Evolutionary conservation across 2,888 invertebrate genomes (phyloP).

Genomic region (Phalera bucephala): DNA sequence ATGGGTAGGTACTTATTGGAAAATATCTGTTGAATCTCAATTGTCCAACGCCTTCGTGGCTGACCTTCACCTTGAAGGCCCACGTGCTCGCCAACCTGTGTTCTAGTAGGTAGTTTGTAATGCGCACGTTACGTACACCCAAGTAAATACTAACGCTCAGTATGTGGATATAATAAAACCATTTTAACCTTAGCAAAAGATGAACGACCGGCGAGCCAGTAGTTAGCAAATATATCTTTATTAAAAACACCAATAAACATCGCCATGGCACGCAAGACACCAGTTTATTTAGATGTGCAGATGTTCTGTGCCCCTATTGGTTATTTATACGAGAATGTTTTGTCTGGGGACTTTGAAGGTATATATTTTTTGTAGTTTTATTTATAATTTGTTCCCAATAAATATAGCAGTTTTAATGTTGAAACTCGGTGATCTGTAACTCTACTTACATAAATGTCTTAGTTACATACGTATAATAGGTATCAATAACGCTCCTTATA

Average conservation of each 20-base stretch:
- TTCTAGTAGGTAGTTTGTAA: slow-evolving; percentile 8
- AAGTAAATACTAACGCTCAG: slow-evolving; percentile 1
- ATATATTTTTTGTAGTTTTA: neutral
- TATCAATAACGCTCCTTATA: too few relatives aligned
- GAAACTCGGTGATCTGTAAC: too few relatives aligned
- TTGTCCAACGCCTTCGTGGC: slow-evolving; percentile 42
- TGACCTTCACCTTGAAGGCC: slow-evolving; percentile 55
- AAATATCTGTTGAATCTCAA: slow-evolving; percentile 52
- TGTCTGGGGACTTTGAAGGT: slow-evolving; percentile 5
- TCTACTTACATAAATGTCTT: too few relatives aligned
- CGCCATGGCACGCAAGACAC: slow-evolving; percentile 18
- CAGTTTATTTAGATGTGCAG: slow-evolving; percentile 19
- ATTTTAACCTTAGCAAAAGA: slow-evolving; percentile 17
- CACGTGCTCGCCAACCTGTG: slow-evolving; percentile 45
- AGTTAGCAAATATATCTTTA: slow-evolving; percentile 28
- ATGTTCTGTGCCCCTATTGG: slow-evolving; percentile 13
- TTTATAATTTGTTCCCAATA: too few relatives aligned
- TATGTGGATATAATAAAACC: slow-evolving; percentile 11
- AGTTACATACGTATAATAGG: too few relatives aligned
- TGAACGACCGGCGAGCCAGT: slow-evolving; percentile 20
- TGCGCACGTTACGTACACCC: neutral
- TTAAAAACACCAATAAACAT: slow-evolving; percentile 24
- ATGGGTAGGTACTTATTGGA: slow-evolving; percentile 26
- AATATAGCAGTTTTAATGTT: too few relatives aligned
- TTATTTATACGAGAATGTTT: slow-evolving; percentile 21